A percentile compares a stretch with the other conserved stretches of the same genome.
Evolutionary conservation across 2,113 vertebrate species (phyloP).

Genomic region (Melanerpes aurifrons): DNA sequence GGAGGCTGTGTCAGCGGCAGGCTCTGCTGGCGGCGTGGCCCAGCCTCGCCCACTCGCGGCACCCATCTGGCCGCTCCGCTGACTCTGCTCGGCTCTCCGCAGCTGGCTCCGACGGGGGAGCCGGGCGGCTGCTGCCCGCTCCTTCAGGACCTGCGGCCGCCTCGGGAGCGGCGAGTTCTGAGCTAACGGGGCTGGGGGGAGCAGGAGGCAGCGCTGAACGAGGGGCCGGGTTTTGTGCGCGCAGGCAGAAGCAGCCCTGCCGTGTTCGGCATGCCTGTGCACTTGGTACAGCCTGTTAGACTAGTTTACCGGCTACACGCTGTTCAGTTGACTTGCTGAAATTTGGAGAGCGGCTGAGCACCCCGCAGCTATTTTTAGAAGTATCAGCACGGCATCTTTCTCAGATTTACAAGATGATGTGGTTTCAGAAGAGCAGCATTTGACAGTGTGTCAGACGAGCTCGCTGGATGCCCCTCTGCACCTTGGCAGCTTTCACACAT

Average conservation of each 20-base stretch:
- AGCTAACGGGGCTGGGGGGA: background rate
- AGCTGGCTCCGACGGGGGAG: conserved; percentile 72
- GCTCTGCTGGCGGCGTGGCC: conserved; percentile 49
- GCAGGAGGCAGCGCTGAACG: background rate
- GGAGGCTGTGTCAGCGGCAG: conserved; percentile 80
- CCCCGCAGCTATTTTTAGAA: background rate
- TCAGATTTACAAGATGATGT: background rate
- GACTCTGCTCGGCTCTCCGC: conserved; percentile 80
- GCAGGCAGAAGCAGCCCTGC: conserved; percentile 1
- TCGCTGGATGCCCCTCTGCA: background rate
- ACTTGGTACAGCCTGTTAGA: background rate
- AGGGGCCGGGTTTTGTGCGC: background rate
- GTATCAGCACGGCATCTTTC: background rate
- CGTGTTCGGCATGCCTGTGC: background rate
- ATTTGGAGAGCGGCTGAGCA: conserved; percentile 23
- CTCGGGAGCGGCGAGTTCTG: conserved; percentile 39
- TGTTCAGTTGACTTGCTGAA: background rate
- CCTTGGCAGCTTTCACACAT: background rate
- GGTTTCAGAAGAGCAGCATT: conserved; percentile 21
- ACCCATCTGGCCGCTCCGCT: conserved; percentile 80
- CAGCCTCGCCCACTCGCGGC: conserved; percentile 79
- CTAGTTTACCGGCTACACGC: background rate
- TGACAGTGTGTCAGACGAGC: background rate
- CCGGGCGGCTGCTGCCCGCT: conserved; percentile 65
- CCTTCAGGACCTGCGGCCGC: conserved; percentile 66